These are phyloP conservation scores for Tiliacea citrago DNA, from an alignment of 2,888 invertebrate species.

Conservation along the genomic window DNA sequence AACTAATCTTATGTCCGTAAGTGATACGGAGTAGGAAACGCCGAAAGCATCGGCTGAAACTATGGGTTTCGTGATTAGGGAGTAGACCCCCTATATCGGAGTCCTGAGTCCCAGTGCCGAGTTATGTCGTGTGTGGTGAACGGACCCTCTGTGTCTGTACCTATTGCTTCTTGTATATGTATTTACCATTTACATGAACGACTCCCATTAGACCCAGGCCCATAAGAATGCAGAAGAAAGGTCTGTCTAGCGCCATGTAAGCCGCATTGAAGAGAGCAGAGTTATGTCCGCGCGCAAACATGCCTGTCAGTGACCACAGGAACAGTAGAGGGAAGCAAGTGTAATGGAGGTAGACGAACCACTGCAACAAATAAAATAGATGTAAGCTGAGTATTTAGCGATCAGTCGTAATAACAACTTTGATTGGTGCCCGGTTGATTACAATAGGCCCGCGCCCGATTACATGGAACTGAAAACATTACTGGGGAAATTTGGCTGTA, in stretches of 20 bases:
- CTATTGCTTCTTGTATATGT: background rate
- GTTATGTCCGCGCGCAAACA: constrained; percentile 16
- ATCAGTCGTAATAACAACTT: background rate
- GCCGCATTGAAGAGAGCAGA: constrained; percentile 45
- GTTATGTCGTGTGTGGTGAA: background rate
- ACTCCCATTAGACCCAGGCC: constrained; percentile 45
- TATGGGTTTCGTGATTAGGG: too few relatives aligned
- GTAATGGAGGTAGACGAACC: constrained; percentile 55
- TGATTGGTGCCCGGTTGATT: background rate
- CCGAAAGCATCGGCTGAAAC: too few relatives aligned
- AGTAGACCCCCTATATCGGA: too few relatives aligned
- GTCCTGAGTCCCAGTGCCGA: background rate
- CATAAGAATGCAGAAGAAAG: constrained; percentile 47
- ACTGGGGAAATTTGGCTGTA: too few relatives aligned
- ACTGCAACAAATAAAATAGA: constrained; percentile 50
- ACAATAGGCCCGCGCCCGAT: background rate
- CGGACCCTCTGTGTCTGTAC: too few relatives aligned
- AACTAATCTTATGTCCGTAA: too few relatives aligned
- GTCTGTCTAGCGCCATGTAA: constrained; percentile 51
- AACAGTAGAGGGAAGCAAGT: constrained; percentile 27
- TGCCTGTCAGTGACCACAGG: constrained; percentile 47
- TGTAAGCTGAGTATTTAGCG: background rate
- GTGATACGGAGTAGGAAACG: too few relatives aligned
- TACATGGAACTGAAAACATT: background rate
- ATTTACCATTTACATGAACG: constrained; percentile 56